Conservation (phyloP, 1,140 invertebrate species). For the Periplaneta americana region DNA sequence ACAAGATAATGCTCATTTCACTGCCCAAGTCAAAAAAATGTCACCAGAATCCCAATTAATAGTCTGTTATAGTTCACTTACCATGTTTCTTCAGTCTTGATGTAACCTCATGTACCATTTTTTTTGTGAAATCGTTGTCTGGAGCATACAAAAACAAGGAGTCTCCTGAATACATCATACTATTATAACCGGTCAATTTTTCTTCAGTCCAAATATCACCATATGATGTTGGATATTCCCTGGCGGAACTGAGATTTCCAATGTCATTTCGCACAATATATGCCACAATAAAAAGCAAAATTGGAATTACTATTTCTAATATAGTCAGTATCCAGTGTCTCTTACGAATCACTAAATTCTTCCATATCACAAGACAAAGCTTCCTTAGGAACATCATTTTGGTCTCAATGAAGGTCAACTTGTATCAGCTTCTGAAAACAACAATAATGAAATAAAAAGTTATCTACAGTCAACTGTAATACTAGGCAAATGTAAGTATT, state of each 20-base stretch:
- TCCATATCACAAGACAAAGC: constrained; percentile 35
- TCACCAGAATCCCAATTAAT: too few species aligned
- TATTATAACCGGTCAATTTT: background rate
- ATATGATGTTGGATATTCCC: background rate
- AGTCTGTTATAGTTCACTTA: too few species aligned
- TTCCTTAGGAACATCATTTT: background rate
- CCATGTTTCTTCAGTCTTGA: background rate
- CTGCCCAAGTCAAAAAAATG: background rate
- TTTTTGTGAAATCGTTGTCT: background rate
- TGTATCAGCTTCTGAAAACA: background rate
- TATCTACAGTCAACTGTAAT: too few species aligned
- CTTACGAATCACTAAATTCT: constrained; percentile 36
- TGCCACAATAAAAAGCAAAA: constrained; percentile 32
- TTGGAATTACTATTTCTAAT: constrained; percentile 35
- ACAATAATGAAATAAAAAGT: constrained; percentile 34
- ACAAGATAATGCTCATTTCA: too few species aligned
- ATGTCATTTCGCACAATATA: constrained; percentile 46
- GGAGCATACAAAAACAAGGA: background rate
- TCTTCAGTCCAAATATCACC: background rate
- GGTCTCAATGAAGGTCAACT: background rate
- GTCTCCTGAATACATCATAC: background rate
- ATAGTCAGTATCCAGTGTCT: constrained; percentile 37
- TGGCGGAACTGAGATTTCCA: background rate
- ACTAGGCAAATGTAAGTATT: too few species aligned
- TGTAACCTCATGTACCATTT: background rate